Base-by-base conservation (phyloP, 1,140 invertebrate species). In the Aphidius gifuensis region DNA sequence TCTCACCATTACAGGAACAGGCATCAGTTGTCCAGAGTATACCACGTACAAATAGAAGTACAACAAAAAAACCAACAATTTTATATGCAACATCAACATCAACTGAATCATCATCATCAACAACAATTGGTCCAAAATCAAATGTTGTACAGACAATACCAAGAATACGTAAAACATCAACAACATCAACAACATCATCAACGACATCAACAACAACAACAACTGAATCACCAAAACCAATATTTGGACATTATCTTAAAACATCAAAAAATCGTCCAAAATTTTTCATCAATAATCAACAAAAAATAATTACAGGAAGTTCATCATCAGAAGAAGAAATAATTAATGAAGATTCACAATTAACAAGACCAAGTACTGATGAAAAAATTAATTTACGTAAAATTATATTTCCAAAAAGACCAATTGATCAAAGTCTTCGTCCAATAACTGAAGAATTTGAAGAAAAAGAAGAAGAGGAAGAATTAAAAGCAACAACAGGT, bases 101-200 rank as follows among this genome's bases (percentile, higher is more conserved):
- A 0, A 83, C 80, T 4, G 73, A 80, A 16, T 80, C 73, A 58
- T 72, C 82, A 5, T 84, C 64, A 47, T 50, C 48, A 2, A 16
- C 55, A 6, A 39, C 59, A 8, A 44, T 11, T 16, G 6, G 3
- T 6, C 38, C 44, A 1, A 23, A 75, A 2, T 79, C 73, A 8
- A 80, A 84, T 3, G 84, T 86, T 0, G 85, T 87, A 3, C 86
- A 88, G 71, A 71, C 84, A 2, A 87, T 88, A 62, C 84, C 85
- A 5, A 79, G 84, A 68, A 78, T 81, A 32, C 79, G 85, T 67
- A 82, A 79, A 40, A 69, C 75, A 1, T 69, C 74, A 5, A 75
- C 72, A 2, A 64, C 66, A 59, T 67, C 75, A 8, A 66, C 73
- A 3, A 32, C 23, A 32, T 16, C 16, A 16, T 16, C 16, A 16